Evolutionary conservation across 1,140 invertebrate genomes (phyloP), one percentile per base, ranked within the genome.

Genomic region (Zaprionus tsacasi): DNA sequence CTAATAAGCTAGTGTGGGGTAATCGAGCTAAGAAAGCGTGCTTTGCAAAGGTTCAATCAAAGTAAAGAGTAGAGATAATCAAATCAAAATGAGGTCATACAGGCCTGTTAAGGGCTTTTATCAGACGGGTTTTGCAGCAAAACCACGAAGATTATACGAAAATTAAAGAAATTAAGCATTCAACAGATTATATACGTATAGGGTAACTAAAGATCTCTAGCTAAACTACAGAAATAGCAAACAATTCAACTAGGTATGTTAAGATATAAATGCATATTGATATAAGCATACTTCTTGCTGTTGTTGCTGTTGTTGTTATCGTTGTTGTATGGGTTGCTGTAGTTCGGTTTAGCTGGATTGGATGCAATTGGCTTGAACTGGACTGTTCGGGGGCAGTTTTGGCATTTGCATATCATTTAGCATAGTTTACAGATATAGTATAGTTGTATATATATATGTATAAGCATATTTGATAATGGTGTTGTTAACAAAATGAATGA

Each of bases 331-430:
- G 59, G 40, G 57, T 36, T 45, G 52, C 35, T 70, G 40, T 15
- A 43, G n/a, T 43, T 15, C n/a, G 43, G 50, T 55, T 58, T 75
- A 64, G 55, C 66, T 70, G 71, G 40, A 70, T 50, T 15, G 58
- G 38, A 58, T 57, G 66, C 33, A 69, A 63, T 68, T 74, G 70
- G 56, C 56, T 30, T 68, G 60, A 61, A 68, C 70, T 74, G 67
- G 67, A 64, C 72, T 70, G 72, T 70, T 74, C 72, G 52, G 60
- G 59, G 68, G 33, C 72, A 70, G 73, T 76, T 71, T 71, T 71
- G 61, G 55, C 60, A 70, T 72, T 13, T 63, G 48, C 74, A 72
- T 67, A 60, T 76, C 63, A 38, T 72, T 67, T 67, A 58, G 74
- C 66, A 67, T 73, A 60, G 40, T 56, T 33, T 61, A 48, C 35